Base-by-base conservation (phyloP, 53 echinoderm and acorn worm species). In the Paracentrotus lividus region DNA sequence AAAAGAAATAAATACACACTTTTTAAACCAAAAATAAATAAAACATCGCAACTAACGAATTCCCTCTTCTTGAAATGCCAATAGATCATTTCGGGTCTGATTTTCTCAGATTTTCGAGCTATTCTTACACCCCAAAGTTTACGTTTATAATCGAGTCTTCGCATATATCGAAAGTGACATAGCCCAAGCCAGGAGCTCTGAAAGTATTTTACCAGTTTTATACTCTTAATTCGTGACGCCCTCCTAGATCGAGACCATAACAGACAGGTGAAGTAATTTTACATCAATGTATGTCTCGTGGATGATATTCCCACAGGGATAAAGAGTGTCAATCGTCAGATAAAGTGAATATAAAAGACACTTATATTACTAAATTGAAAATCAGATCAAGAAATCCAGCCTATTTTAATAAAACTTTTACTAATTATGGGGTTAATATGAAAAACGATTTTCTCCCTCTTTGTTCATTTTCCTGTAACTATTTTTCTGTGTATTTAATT, bases 131-230 rank as follows among this genome's bases (percentile, higher is more conserved):
- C 81, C 81, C 44, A 45, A 81, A 81, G 81, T 81, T 81, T 21
- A 81, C 81, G 81, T 81, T 45, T 44, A 81, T 81, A 81, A 81
- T 72, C 72, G 40, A 72, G 72, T 72, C 72, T 16, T 72, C 72
- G 72, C 72, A 36, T 45, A 56, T 55, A 86, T 86, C 18, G 4
- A 38, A 86, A 86, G 86, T 86, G 86, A 86, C 86, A 56, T 53
- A 56, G 56, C 33, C 54, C 55, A 56, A 33, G 33, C 26, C 54
- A 23, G 56, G 52, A 90, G 90, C 90, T 26, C 32, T 10, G 29
- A 49, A 90, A 90, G 72, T 75, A 47, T 52, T 90, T 90, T 90
- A 69, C 90, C 90, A 72, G 90, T 90, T 72, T 72, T 53, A 52
- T 15, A 32, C 76, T 90, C 90, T 90, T 72, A 90, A 49, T 72